Base-by-base conservation (phyloP, 2,113 vertebrate genomes). In the Mesitornis unicolor region DNA sequence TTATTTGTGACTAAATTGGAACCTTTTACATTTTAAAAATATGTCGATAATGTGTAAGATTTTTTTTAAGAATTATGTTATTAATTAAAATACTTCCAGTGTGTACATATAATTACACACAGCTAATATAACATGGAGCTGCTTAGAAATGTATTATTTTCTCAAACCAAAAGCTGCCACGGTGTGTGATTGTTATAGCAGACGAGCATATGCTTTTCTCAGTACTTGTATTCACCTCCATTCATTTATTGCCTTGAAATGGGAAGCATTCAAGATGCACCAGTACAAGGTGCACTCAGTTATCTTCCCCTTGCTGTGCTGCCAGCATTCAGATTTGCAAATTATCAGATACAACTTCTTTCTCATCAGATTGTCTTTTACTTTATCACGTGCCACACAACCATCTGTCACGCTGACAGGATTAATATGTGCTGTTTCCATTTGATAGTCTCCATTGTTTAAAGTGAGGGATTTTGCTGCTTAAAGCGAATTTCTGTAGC, bases 381-480 rank as follows among this genome's bases (percentile, higher is more conserved):
- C 80, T 97, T 96, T 95, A 95, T 97, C 97, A 94, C 68, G 82
- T 89, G 79, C 83, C 90, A 92, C 73, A 92, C 75, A 87, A 76
- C 79, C 84, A 96, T 97, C 94, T 97, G 97, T 97, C 97, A 97
- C 38, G 25, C 17, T 97, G 97, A 96, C 96, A 96, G 57, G 73
- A 88, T 91, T 97, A 97, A 96, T 97, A 85, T 61, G 93, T 77
- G 59, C 81, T 96, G 63, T 94, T 97, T 84, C 83, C 97, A 80
- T 95, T 94, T 94, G 74, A 90, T 86, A 67, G 86, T 91, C 57
- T 95, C 74, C 54, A 86, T 95, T 95, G 89, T 95, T 97, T 95
- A 97, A 97, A 89, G 28, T 91, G 92, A 88, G 26, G 84, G 74
- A 93, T 96, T 90, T 79, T 91, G 80, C 80, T 93, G 51, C 75